A percentile compares a stretch with the other conserved stretches of the same genome.
Conservation (phyloP, 1,140 invertebrate genomes). For the Drosophila persimilis region DNA sequence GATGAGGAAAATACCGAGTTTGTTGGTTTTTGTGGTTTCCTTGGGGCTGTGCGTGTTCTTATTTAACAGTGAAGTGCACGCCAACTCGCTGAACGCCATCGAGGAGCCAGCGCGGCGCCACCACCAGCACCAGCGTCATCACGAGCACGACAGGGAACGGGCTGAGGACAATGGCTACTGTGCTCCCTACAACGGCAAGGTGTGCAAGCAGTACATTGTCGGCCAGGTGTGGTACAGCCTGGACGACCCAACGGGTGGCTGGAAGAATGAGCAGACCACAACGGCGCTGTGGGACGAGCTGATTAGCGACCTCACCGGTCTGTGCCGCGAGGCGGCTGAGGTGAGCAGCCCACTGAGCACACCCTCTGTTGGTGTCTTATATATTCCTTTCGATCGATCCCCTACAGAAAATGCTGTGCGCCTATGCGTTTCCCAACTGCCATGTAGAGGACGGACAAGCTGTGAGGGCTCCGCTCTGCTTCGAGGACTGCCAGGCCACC, state of each 20-base stretch:
- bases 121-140: conserved; percentile 65
- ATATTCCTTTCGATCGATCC: conserved; percentile 28
- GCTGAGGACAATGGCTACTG: conserved; percentile 87
- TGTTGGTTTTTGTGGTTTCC: conserved; percentile 15
- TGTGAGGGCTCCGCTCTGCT: conserved; percentile 90
- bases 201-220: conserved; percentile 92
- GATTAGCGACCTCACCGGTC: conserved; percentile 89
- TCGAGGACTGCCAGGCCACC: conserved; percentile 96
- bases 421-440: conserved; percentile 96
- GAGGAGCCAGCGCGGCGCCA: conserved; percentile 64
- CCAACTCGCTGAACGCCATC: conserved; percentile 65
- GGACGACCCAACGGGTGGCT: conserved; percentile 87
- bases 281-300: conserved; percentile 92
- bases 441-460: conserved; percentile 85
- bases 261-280: conserved; percentile 93
- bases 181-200: conserved; percentile 93
- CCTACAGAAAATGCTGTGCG: conserved; percentile 91
- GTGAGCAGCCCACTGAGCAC: conserved; percentile 77
- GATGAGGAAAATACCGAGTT: background rate
- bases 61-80: conserved; percentile 53
- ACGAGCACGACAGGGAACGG: conserved; percentile 32
- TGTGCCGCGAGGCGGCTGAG: conserved; percentile 93
- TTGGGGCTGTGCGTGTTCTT: conserved; percentile 68
- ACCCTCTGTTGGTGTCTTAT: background rate
- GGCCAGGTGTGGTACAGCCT: conserved; percentile 93